Evolutionary conservation across 2,888 invertebrate genomes (phyloP).

Genomic region (Timandra comae): DNA sequence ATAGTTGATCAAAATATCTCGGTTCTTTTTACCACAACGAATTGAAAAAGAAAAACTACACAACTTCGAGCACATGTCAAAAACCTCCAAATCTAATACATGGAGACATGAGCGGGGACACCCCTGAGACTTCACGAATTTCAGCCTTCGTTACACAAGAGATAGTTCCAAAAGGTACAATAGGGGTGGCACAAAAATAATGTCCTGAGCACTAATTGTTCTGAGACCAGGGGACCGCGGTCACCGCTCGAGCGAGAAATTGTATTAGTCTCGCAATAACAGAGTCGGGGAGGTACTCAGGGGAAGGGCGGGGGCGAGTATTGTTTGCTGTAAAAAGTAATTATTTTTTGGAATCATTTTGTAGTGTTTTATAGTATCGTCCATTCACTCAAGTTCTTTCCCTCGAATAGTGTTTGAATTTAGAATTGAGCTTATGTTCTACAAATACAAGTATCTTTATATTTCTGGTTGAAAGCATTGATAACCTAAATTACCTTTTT

Average conservation of each 20-base stretch:
- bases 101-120: conserved; percentile 1
- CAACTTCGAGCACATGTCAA: too few species aligned
- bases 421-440: too few species aligned
- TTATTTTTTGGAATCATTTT: too few species aligned
- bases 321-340: background rate
- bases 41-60: too few species aligned
- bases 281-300: conserved; percentile 13
- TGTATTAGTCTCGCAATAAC: conserved; percentile 61
- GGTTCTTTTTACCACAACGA: too few species aligned
- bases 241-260: conserved; percentile 62
- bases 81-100: conserved; percentile 8
- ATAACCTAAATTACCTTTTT: too few species aligned
- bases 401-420: too few species aligned
- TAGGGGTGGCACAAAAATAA: conserved; percentile 61
- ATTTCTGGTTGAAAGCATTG: too few species aligned
- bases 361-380: too few species aligned
- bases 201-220: conserved; percentile 64
- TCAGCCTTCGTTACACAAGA: conserved; percentile 42
- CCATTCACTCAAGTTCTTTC: too few species aligned
- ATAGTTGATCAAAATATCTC: too few species aligned
- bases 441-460: too few species aligned
- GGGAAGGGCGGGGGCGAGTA: background rate
- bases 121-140: conserved; percentile 32
- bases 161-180: conserved; percentile 43
- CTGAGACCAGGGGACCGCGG: conserved; percentile 61